Conservation (phyloP, 2,888 invertebrate species). For the Beris morrisii region DNA sequence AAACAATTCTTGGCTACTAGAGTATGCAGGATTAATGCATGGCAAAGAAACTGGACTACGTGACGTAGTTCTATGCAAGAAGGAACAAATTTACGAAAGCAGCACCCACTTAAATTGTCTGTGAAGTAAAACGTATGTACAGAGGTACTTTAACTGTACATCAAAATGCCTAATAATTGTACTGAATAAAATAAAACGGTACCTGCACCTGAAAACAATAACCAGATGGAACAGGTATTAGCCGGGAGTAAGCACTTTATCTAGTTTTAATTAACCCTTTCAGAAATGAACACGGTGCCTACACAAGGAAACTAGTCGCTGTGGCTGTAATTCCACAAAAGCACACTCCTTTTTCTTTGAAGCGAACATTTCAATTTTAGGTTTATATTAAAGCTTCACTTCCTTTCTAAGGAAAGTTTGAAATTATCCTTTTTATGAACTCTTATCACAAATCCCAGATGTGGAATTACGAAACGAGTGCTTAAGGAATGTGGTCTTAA, state of each 20-base stretch:
- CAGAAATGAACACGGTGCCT: not conserved
- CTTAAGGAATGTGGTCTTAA: slow-evolving; percentile 10
- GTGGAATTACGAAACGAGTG: not conserved
- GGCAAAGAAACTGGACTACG: too few relatives aligned
- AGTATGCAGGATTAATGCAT: too few relatives aligned
- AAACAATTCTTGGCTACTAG: too few relatives aligned
- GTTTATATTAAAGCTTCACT: slow-evolving; percentile 5
- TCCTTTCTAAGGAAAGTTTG: slow-evolving; percentile 6
- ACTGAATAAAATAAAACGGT: not conserved
- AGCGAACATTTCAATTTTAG: slow-evolving; percentile 4
- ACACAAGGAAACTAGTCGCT: not conserved
- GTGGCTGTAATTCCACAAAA: not conserved
- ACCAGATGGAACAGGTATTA: not conserved
- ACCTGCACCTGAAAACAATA: not conserved
- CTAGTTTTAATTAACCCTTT: slow-evolving; percentile 10
- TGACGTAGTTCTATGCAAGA: too few relatives aligned
- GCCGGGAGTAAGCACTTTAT: not conserved
- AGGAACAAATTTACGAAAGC: too few relatives aligned
- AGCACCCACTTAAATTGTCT: too few relatives aligned
- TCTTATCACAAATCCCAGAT: slow-evolving; percentile 18
- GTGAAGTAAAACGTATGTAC: too few relatives aligned
- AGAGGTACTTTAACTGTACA: too few relatives aligned
- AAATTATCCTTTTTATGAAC: slow-evolving; percentile 10
- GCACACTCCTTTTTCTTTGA: not conserved
- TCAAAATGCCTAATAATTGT: not conserved